Evolutionary conservation across 2,888 invertebrate genomes (phyloP), one percentile per base, ranked within the genome.

Genomic region (Anoncus sp.): DNA sequence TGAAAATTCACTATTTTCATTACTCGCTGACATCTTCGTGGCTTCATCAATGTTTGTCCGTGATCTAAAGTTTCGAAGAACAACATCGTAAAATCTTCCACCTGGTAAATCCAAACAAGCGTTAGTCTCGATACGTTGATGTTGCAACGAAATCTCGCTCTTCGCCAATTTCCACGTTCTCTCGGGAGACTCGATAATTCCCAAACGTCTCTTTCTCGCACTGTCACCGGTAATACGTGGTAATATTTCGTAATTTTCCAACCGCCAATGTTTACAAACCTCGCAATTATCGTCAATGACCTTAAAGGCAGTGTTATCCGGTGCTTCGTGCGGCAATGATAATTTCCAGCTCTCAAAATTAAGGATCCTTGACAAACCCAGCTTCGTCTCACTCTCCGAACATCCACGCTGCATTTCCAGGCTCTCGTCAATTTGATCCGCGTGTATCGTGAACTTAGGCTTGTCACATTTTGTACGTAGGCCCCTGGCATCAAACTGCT

Each of bases 281-380:
- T 65, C 40, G 59, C 40, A 18, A 38, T 49, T 20, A 47, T 66
- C 55, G 24, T 70, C 40, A 57, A 69, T 51, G 47, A 60, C 60
- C 43, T 82, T 77, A 77, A 86, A 85, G 88, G 87, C 87, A 88
- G 88, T 87, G 88, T 87, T 82, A 82, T 83, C 81, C 82, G 84
- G 84, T 80, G 83, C 83, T 69, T 86, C 80, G 79, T 81, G 12
- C 47, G 24, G 51, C 65, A 53, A 35, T 45, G n/a, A 20, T 43
- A 18, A 38, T n/a, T 62, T 24, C 35, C 27, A 16, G 24, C 53
- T 67, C 60, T 60, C 45, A 43, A 40, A 67, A 62, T 35, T 16
- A 38, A 59, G 43, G 49, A 65, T 57, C 40, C 40, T 60, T 14
- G n/a, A n/a, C 49, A 51, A 3, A 20, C 1, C 31, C 4, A 6